Percentiles rank a stretch among this genome's conserved stretches.
Evolutionary conservation across 2,888 invertebrate species (phyloP).

Genomic region (Thereva nobilitata): DNA sequence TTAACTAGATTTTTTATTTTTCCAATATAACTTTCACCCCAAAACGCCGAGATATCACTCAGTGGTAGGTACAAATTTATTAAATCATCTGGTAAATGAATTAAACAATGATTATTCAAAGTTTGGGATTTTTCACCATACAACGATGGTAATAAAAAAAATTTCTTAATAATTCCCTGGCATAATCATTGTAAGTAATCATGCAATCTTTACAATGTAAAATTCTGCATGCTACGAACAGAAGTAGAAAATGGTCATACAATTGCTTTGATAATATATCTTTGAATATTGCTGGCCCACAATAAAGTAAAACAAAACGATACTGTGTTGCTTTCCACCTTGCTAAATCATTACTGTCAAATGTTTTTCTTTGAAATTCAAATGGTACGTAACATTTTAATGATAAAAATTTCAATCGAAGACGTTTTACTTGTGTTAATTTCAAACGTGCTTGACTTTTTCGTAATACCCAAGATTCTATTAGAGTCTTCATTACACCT

Average conservation of each 20-base stretch:
- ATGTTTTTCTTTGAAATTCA: background rate
- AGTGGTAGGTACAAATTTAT: too few relatives aligned
- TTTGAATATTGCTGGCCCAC: constrained; percentile 12
- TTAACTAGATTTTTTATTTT: too few relatives aligned
- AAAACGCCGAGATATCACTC: too few relatives aligned
- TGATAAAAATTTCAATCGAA: background rate
- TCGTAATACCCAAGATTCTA: background rate
- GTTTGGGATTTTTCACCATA: too few relatives aligned
- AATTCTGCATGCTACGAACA: background rate
- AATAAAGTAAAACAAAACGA: constrained; percentile 8
- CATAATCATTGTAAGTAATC: background rate
- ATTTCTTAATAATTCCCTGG: background rate
- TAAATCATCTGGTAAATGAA: too few relatives aligned
- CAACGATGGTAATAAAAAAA: background rate
- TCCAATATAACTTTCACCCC: too few relatives aligned
- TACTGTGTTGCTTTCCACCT: constrained; percentile 6
- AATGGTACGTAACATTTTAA: background rate
- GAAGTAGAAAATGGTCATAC: constrained; percentile 2
- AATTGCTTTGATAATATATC: background rate
- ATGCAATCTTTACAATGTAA: background rate
- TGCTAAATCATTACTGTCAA: background rate
- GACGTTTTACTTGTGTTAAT: background rate
- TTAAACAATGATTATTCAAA: too few relatives aligned
- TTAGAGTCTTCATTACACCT: constrained; percentile 1
- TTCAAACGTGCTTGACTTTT: background rate